These are phyloP conservation scores for Salvelinus alpinus DNA, from an alignment of 2,113 vertebrate genomes.

Conservation along the genomic window DNA sequence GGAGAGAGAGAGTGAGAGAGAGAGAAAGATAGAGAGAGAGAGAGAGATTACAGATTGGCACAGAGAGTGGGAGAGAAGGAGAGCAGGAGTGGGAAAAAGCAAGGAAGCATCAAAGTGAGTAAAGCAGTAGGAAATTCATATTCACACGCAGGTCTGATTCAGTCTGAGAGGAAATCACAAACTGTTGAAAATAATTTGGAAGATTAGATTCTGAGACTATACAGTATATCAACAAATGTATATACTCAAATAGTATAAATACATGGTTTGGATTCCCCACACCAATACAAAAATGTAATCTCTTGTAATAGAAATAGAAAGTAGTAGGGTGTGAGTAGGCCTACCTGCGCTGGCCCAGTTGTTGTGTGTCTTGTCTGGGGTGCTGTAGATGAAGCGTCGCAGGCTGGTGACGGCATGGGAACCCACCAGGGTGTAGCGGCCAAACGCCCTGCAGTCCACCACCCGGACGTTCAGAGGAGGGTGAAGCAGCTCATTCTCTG, in stretches of 20 bases:
- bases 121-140: conserved; percentile 29
- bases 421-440: conserved; percentile 94
- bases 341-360: conserved; percentile 81
- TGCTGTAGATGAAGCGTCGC: conserved; percentile 87
- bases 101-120: conserved; percentile 25
- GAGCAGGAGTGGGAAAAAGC: conserved; percentile 41
- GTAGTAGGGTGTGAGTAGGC: neutral
- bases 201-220: no score
- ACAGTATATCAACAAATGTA: no score
- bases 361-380: conserved; percentile 78
- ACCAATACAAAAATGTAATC: no score
- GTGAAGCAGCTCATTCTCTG: conserved; percentile 94
- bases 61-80: no score
- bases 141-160: neutral
- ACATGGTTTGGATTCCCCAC: no score
- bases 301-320: neutral
- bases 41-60: no score
- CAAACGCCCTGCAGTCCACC: conserved; percentile 94
- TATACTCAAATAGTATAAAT: no score
- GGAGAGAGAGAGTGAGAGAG: no score
- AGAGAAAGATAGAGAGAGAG: no score
- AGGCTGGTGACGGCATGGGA: conserved; percentile 89
- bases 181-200: no score
- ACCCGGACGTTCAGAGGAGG: conserved; percentile 95
- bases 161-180: neutral